Conservation (phyloP, 1,140 invertebrate genomes). For the Ephestia elutella region DNA sequence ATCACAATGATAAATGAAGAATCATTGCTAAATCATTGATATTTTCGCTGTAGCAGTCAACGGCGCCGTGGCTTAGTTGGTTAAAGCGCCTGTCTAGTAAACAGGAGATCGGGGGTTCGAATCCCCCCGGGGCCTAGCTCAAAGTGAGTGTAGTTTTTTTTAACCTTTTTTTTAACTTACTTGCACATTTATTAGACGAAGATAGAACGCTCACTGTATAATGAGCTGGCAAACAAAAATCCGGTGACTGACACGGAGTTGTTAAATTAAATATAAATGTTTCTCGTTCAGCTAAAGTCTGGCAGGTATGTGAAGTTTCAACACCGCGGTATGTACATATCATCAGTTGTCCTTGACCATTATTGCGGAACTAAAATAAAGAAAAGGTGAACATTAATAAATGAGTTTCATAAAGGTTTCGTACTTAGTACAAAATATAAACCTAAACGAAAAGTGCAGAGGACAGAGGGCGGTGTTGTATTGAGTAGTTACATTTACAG, state of each 20-base stretch:
- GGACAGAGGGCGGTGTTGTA: neutral
- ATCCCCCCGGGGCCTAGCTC: slow-evolving; percentile 76
- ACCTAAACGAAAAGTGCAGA: neutral
- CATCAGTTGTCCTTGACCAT: slow-evolving; percentile 48
- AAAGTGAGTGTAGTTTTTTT: slow-evolving; percentile 14
- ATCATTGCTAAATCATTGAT: slow-evolving; percentile 8
- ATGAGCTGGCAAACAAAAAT: slow-evolving; percentile 54
- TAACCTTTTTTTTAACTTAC: slow-evolving; percentile 38
- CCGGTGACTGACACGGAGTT: slow-evolving; percentile 46
- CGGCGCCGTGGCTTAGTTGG: slow-evolving; percentile 78
- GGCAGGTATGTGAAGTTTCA: slow-evolving; percentile 48
- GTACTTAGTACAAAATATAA: neutral
- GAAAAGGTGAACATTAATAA: neutral
- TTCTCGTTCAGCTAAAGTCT: slow-evolving; percentile 41
- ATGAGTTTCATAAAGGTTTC: no score
- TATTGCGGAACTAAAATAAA: slow-evolving; percentile 46
- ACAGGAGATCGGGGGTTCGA: slow-evolving; percentile 79
- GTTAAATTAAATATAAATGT: slow-evolving; percentile 48
- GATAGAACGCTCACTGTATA: slow-evolving; percentile 40
- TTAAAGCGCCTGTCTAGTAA: slow-evolving; percentile 80
- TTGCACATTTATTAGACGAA: slow-evolving; percentile 49
- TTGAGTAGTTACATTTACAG: neutral
- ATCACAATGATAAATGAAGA: neutral
- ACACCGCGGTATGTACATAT: slow-evolving; percentile 58
- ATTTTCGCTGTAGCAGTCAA: slow-evolving; percentile 21